Evolutionary conservation across 2,113 vertebrate species (phyloP), one percentile per base, ranked within the genome.

Genomic region (Danio rerio): DNA sequence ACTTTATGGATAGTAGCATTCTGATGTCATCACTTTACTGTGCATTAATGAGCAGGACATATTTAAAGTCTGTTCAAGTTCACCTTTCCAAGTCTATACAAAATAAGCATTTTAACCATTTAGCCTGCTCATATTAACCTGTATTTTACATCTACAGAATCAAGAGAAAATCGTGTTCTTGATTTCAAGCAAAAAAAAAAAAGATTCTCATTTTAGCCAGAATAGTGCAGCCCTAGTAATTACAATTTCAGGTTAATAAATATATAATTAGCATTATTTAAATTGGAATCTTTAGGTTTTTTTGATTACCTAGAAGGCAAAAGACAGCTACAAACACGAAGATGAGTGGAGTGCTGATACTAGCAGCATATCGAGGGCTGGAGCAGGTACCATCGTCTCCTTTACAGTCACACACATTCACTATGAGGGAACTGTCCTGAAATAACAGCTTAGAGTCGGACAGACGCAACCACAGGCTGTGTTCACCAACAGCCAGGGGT

Each of bases 341-440:
- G 21, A 79, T 0, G 5, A 12, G 31, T 12, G 42, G 18, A 10
- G 31, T 9, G 18, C 58, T 18, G 73, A 50, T 12, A 20, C 40
- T 49, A 4, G 73, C 42, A 43, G 81, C 6, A 0, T 79, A 49
- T 12, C 84, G 76, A 4, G 69, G 55, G 0, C 5, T 2, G n/a
- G 9, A 47, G 80, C 90, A 91, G 77, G 42, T 47, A 5, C 12
- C 62, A 3, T 84, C 81, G 4, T 50, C 73, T 0, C 88, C 90
- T 58, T 84, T 62, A 68, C 91, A 92, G 5, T 88, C 83, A 59
- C 89, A 91, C 83, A 91, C 86, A 52, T 91, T 85, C 11, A 85
- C 83, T 0, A 52, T 9, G 20, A 91, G 15, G 2, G 87, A 84
- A 59, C 81, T 90, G 84, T 90, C 84, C 58, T 86, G 88, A 74